Conservation (phyloP, 2,797 vertebrate genomes). For the Vultur gryphus region DNA sequence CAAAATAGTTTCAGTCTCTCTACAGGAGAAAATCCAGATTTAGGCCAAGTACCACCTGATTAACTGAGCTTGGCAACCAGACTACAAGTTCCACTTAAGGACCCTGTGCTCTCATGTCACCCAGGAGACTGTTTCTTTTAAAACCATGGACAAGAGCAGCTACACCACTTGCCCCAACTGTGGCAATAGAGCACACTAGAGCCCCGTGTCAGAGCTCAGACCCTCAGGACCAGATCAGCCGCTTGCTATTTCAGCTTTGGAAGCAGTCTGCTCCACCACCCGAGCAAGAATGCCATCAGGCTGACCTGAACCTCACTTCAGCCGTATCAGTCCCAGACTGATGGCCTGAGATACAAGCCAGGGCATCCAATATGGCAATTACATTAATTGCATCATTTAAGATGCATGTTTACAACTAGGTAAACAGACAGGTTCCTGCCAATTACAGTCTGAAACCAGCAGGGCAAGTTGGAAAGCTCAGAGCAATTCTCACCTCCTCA, state of each 20-base stretch:
- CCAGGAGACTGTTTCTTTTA: neutral
- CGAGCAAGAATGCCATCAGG: neutral
- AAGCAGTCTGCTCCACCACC: neutral
- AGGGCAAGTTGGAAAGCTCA: neutral
- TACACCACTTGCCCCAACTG: neutral
- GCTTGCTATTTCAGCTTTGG: neutral
- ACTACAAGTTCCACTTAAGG: neutral
- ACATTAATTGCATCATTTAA: neutral
- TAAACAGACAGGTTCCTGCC: neutral
- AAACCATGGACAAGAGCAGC: neutral
- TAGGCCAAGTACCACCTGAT: neutral
- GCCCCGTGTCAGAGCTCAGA: neutral
- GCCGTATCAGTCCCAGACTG: neutral
- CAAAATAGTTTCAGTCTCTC: neutral
- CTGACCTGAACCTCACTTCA: neutral
- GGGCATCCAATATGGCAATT: neutral
- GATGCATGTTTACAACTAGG: neutral
- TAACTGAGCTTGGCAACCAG: neutral
- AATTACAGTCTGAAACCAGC: neutral
- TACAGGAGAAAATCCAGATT: neutral
- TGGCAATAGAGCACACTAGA: neutral
- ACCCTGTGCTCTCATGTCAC: neutral
- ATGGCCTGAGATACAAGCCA: neutral
- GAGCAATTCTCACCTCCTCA: slow-evolving; percentile 82
- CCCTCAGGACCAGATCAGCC: neutral